Evolutionary conservation across 2,797 vertebrate species (phyloP), one percentile per base, ranked within the genome.

Genomic region (Danio kyathit): DNA sequence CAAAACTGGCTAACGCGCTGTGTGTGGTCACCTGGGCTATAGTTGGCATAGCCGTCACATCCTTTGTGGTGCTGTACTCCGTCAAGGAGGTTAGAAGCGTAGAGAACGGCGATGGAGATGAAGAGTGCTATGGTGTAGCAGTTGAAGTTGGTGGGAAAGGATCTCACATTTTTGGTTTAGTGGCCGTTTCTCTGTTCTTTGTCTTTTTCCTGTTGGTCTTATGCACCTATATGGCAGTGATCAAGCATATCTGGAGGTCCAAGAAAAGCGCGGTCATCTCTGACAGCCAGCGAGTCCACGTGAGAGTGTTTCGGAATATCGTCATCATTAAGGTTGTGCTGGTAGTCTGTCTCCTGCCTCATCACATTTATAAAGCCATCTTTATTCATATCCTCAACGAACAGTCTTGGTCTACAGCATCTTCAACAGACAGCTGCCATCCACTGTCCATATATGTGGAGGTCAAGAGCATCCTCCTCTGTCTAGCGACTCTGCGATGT

Each of bases 391-490:
- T 88, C 74, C 82, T 86, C 43, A 76, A 10, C 1, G 0, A 76
- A 5, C 44, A 71, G 0, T 8, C 0, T 13, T 49, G 21, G 43
- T 1, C 43, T 0, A 16, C 14, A 21, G 57, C 41, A 0, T 9
- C 6, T 13, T 16, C 5, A 3, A 4, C 3, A 12, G 4, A 29
- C 0, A 17, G 21, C 71, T 96, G 95, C 48, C 87, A 90, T 66
- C 91, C 83, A 0, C 65, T 95, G 63, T 96, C 91, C 44, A 57
- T 64, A 19, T 77, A 94, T 14, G 86, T 97, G 6, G 96, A 97
- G 93, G 91, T 93, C 1, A 98, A 97, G 88, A 96, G 95, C 82
- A 63, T 89, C 71, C 91, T 97, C 67, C 90, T 94, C 44, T 94
- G 95, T 74, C 93, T 97, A 83, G 93, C 95, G 16, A 91, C 90